phyloP scores from a whole-genome alignment of 2,797 vertebrate genomes.

The Rhynchotus rufescens region DNA sequence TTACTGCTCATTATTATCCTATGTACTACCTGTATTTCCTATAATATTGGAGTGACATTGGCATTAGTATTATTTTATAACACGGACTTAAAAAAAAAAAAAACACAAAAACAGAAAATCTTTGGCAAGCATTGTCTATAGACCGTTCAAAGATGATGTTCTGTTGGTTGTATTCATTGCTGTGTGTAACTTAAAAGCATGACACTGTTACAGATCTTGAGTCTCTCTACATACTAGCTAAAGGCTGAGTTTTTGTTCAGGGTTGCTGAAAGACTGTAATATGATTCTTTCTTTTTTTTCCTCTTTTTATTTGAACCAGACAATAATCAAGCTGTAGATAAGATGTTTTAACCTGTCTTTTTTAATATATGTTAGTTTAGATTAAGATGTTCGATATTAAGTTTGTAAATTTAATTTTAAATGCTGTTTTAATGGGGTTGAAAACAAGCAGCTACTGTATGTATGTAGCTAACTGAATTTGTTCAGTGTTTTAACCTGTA shows the following conservation, averaged over 20 bases:
- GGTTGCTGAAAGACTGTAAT: slow-evolving; percentile 85
- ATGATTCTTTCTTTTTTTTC: slow-evolving; percentile 49
- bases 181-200: slow-evolving; percentile 87
- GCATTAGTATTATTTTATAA: slow-evolving; percentile 82
- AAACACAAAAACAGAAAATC: slow-evolving; percentile 58
- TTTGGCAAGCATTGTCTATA: slow-evolving; percentile 81
- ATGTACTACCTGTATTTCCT: slow-evolving; percentile 82
- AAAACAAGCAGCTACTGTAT: slow-evolving; percentile 89
- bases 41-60: slow-evolving; percentile 79
- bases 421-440: slow-evolving; percentile 89
- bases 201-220: slow-evolving; percentile 84
- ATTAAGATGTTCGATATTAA: slow-evolving; percentile 90
- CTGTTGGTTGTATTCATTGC: slow-evolving; percentile 86
- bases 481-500: slow-evolving; percentile 99
- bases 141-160: slow-evolving; percentile 83
- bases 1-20: slow-evolving; percentile 81
- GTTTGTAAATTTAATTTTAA: slow-evolving; percentile 93
- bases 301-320: slow-evolving; percentile 69
- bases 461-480: slow-evolving; percentile 96
- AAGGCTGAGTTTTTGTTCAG: slow-evolving; percentile 82
- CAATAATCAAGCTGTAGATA: slow-evolving; percentile 86
- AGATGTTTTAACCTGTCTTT: slow-evolving; percentile 89
- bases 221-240: slow-evolving; percentile 81
- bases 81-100: slow-evolving; percentile 76
- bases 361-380: slow-evolving; percentile 88